A percentile compares a stretch with the other conserved stretches of the same genome.
These are phyloP conservation scores for Hemithea aestivaria DNA, from an alignment of 2,888 invertebrate species.

Conservation along the genomic window DNA sequence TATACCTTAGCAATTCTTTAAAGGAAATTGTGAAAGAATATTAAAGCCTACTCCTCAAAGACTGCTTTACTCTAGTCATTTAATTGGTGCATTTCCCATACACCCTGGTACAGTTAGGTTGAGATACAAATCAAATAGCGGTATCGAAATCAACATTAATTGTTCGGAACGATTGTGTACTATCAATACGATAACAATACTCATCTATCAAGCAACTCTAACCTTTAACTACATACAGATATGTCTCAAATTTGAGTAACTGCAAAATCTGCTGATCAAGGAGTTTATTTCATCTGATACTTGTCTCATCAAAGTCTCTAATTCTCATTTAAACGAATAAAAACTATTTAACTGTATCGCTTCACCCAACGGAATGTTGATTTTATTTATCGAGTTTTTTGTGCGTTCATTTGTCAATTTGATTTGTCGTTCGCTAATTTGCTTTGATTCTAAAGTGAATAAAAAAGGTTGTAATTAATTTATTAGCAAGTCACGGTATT, in stretches of 20 bases:
- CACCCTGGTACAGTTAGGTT: slow-evolving; percentile 29
- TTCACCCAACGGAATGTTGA: slow-evolving; percentile 27
- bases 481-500: no score
- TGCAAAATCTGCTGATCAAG: slow-evolving; percentile 2
- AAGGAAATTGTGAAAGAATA: no score
- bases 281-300: slow-evolving; percentile 26
- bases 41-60: no score
- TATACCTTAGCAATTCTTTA: no score
- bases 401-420: slow-evolving; percentile 14
- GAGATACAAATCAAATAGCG: slow-evolving; percentile 63
- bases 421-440: slow-evolving; percentile 20
- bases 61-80: slow-evolving; percentile 27
- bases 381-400: slow-evolving; percentile 27
- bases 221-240: slow-evolving; percentile 8
- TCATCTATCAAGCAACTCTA: slow-evolving; percentile 25
- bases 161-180: slow-evolving; percentile 52
- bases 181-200: slow-evolving; percentile 29
- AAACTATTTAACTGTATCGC: slow-evolving; percentile 25
- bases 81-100: slow-evolving; percentile 66
- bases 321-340: slow-evolving; percentile 41
- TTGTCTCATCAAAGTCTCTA: slow-evolving; percentile 44
- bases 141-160: slow-evolving; percentile 67
- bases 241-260: slow-evolving; percentile 6
- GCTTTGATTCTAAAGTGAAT: slow-evolving; percentile 16
- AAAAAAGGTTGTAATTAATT: slow-evolving; percentile 22